Conservation (phyloP, 2,113 vertebrate genomes). For the Penelope pileata region DNA sequence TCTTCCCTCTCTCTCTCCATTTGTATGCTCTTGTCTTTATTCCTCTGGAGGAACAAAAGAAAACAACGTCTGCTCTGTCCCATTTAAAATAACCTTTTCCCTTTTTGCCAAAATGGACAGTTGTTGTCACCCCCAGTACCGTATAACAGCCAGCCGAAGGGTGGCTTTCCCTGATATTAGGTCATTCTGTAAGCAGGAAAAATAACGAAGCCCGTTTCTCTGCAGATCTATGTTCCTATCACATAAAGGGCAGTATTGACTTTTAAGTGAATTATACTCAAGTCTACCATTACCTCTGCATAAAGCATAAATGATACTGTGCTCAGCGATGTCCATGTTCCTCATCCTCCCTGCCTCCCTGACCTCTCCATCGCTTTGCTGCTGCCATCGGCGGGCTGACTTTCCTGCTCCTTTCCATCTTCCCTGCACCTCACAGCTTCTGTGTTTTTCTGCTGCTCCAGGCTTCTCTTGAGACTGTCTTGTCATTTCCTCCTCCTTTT, state of each 20-base stretch:
- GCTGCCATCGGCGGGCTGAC: not conserved
- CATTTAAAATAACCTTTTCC: slow-evolving; percentile 63
- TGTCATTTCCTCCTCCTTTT: slow-evolving; percentile 20
- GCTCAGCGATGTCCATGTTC: not conserved
- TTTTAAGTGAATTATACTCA: slow-evolving; percentile 58
- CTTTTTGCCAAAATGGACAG: slow-evolving; percentile 20
- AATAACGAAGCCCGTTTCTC: slow-evolving; percentile 54
- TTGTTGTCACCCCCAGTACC: slow-evolving; percentile 2
- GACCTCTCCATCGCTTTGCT: rapidly evolving
- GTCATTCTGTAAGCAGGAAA: slow-evolving; percentile 5
- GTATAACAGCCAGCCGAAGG: not conserved
- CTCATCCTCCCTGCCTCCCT: not conserved
- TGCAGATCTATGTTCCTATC: slow-evolving; percentile 47
- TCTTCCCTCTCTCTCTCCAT: not conserved
- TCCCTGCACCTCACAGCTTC: not conserved
- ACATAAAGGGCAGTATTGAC: slow-evolving; percentile 55
- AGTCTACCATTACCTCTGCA: slow-evolving; percentile 33
- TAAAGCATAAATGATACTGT: not conserved
- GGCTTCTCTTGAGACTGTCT: not conserved
- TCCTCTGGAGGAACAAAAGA: slow-evolving; percentile 18
- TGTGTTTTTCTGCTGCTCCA: not conserved
- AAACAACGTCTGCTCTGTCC: not conserved
- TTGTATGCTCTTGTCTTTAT: not conserved
- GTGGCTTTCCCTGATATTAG: not conserved
- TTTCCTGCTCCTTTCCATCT: not conserved